Percentiles rank a stretch among this genome's conserved stretches.
These are phyloP conservation scores for Cynopterus sphinx DNA, from an alignment of 2,797 vertebrate species.

Conservation along the genomic window DNA sequence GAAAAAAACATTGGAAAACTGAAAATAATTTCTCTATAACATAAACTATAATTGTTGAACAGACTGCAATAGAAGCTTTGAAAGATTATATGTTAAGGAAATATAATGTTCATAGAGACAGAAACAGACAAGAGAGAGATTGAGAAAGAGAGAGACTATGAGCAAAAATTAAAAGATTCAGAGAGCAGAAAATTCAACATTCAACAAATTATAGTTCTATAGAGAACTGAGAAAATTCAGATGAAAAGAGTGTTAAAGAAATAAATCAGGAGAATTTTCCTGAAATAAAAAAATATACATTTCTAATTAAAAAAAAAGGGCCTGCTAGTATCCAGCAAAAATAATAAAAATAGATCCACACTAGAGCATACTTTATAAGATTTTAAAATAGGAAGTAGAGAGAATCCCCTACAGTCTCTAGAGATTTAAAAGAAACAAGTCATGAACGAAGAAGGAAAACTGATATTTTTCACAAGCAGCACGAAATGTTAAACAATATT, in stretches of 20 bases:
- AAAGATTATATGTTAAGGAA: background rate
- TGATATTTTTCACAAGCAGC: background rate
- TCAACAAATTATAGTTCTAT: background rate
- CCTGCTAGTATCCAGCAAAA: background rate
- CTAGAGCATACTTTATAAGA: background rate
- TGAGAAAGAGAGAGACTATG: background rate
- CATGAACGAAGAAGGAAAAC: background rate
- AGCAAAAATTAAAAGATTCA: background rate
- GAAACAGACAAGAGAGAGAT: background rate
- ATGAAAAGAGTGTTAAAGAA: background rate
- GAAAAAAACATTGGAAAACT: background rate
- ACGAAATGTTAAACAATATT: background rate
- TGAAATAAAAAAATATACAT: slow-evolving; percentile 23
- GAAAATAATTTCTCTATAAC: background rate
- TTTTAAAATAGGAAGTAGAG: background rate
- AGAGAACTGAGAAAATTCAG: background rate
- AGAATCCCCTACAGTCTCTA: background rate
- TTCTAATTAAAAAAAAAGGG: background rate
- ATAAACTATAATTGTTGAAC: background rate
- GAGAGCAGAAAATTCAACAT: background rate
- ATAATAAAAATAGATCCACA: background rate
- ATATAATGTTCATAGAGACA: background rate
- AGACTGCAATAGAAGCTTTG: background rate
- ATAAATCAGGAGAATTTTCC: background rate
- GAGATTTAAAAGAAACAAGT: background rate